phyloP scores from a whole-genome alignment of 2,113 vertebrate genomes.

The Calyptomena viridis region DNA sequence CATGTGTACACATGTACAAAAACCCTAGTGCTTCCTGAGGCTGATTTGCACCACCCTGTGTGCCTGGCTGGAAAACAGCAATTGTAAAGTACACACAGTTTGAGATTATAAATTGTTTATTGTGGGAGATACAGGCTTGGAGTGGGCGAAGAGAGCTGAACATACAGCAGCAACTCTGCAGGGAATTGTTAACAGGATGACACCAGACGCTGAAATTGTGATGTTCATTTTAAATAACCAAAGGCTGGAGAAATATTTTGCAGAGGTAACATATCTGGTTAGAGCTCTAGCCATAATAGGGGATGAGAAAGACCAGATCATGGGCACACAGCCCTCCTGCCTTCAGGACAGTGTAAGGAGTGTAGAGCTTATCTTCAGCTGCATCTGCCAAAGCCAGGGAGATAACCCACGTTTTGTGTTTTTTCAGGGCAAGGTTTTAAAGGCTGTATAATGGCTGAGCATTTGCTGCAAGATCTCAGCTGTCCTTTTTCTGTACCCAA shows the following conservation, averaged over 20 bases:
- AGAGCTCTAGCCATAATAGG: neutral
- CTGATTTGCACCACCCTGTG: neutral
- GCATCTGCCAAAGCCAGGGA: fast-evolving
- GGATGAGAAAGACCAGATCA: neutral
- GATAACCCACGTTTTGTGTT: fast-evolving
- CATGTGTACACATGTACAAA: neutral
- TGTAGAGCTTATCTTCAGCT: neutral
- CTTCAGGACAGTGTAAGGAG: neutral
- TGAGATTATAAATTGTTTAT: neutral
- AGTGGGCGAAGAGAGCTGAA: neutral
- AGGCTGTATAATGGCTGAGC: neutral
- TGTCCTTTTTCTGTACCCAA: neutral
- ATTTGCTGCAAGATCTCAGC: neutral
- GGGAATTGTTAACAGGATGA: neutral
- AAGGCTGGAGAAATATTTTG: neutral
- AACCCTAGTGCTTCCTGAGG: neutral
- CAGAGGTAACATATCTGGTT: neutral
- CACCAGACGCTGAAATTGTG: neutral
- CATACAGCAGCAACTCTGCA: neutral
- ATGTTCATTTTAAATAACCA: neutral
- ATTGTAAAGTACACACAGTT: neutral
- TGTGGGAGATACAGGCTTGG: neutral
- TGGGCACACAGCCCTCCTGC: neutral
- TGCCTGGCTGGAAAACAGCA: neutral
- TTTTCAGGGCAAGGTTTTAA: neutral